Evolutionary conservation across 1,140 invertebrate genomes (phyloP), one percentile per base, ranked within the genome.

Genomic region (Cydia amplana): DNA sequence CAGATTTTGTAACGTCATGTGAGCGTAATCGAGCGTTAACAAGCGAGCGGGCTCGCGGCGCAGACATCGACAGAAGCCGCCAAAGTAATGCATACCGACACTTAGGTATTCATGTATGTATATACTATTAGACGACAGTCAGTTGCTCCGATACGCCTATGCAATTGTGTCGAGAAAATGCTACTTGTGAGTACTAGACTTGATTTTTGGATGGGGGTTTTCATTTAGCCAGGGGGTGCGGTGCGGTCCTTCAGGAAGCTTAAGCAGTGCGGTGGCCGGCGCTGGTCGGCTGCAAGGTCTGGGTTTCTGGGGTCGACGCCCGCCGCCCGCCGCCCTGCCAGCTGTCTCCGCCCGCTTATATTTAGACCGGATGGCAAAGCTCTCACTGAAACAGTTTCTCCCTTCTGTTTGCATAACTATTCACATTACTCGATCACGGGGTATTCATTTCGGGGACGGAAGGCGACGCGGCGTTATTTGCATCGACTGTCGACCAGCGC

Each of bases 291-390:
- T 76, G 81, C 83, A 85, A 86, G 85, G 85, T 89, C 85, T 86
- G 85, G 85, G 83, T 83, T 79, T 75, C 40, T 55, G 81, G 80
- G 87, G 87, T 88, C 85, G 80, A 83, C 82, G 87, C 74, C 81
- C 78, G 72, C 63, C 60, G 36, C 70, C 73, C 77, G 74, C 77
- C 74, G 72, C 78, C 70, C 63, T 75, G 64, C 79, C 81, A 76
- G 75, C 82, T 80, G 79, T 80, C 82, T 79, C 80, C 78, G 80
- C 78, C 79, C 79, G 78, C 78, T 87, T 89, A 89, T 87, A 89
- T 89, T 87, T 89, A 87, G 87, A 83, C 83, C 84, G 87, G 83
- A 87, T 85, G 82, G 82, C 82, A 80, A 78, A 82, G 81, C 82
- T 84, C 85, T 84, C 85, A 85, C 80, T 84, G 82, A 82, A 82